Base-by-base conservation (phyloP, 2,888 invertebrate species). In the Dynastes hyllus region DNA sequence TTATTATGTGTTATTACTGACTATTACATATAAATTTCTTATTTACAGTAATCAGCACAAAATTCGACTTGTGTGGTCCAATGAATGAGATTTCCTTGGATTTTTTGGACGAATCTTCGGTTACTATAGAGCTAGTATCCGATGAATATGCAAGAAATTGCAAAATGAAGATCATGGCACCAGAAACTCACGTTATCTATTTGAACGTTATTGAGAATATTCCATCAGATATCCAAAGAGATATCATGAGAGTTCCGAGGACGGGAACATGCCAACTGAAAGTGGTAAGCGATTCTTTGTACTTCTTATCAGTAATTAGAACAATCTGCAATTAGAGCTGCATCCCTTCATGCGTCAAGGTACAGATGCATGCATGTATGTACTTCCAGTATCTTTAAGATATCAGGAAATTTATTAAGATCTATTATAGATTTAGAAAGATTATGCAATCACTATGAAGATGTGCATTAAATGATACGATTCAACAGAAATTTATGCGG, bases 161-260 rank as follows among this genome's bases (percentile, higher is more conserved):
- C 79, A 83, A 82, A 63, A 45, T 85, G 53, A 83, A 81, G 22
- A 83, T 88, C 8, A 84, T 82, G 27, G 86, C 86, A 2, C 87
- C 88, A 3, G 81, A 81, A 55, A 85, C 86, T 2, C 86, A 87
- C 78, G 84, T 86, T 8, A 83, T 88, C 22, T 85, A 85, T 73
- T 78, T 88, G 80, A 79, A 80, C 58, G 61, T 82, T 63, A 40
- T 80, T 40, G 81, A 82, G 13, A 75, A 32, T n/a, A 75, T 50
- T 66, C 76, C 53, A 50, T 50, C 65, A 2, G 61, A 79, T 13
- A 53, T 80, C 13, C 80, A 77, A 11, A 69, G 40, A 63, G 50
- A 75, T 27, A n/a, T 32, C 1, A 11, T 45, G 22, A 45, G 63
- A 50, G 45, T 45, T 9, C 8, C 22, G 2, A 76, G 61, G 16